Conservation (phyloP, 2,113 vertebrate genomes). For the Laterallus jamaicensis region DNA sequence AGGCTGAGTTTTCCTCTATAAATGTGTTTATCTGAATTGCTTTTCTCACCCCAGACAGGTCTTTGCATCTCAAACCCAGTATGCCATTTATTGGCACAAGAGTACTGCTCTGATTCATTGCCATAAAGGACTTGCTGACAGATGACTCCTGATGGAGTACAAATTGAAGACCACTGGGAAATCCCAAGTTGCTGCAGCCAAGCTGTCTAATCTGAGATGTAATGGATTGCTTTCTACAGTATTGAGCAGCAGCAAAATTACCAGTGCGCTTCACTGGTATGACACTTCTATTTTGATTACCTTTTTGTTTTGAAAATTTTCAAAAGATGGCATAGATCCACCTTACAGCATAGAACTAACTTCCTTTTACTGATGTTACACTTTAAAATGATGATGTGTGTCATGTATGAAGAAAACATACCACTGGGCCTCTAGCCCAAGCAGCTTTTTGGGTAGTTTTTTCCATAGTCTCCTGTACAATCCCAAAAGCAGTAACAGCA, state of each 20-base stretch:
- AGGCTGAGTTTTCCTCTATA: neutral
- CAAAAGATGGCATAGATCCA: neutral
- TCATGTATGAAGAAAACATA: neutral
- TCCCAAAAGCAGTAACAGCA: neutral
- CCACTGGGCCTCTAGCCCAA: fast-evolving
- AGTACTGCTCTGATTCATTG: slow-evolving; percentile 26
- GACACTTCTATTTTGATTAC: neutral
- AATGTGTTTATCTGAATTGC: neutral
- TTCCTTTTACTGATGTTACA: neutral
- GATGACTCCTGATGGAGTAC: slow-evolving; percentile 23
- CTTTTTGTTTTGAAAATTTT: neutral
- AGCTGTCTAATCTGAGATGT: slow-evolving; percentile 43
- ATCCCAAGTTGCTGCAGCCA: neutral
- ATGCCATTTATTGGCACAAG: neutral
- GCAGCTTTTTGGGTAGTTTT: neutral
- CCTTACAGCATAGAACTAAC: neutral
- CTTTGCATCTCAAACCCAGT: slow-evolving; percentile 10
- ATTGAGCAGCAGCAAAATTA: neutral
- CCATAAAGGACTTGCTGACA: slow-evolving; percentile 51
- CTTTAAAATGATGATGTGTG: neutral
- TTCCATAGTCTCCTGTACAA: neutral
- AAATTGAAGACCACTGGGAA: slow-evolving; percentile 57
- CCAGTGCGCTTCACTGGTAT: neutral
- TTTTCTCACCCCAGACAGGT: neutral
- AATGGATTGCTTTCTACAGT: slow-evolving; percentile 24